Evolutionary conservation across 1,140 invertebrate species (phyloP).

Genomic region (Pantala flavescens): DNA sequence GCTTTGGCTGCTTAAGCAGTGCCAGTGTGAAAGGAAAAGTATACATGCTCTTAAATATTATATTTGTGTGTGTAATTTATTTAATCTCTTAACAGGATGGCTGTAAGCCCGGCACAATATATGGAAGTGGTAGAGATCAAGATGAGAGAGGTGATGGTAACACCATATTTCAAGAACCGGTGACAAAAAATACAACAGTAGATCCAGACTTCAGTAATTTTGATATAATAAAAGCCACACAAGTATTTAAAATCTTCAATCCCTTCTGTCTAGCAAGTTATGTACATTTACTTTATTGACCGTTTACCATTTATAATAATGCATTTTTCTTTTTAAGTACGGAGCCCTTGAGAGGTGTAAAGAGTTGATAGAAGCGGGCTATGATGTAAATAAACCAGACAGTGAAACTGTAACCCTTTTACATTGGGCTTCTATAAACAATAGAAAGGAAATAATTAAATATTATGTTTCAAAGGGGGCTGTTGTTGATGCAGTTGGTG

Average conservation of each 20-base stretch:
- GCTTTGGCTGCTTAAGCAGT: too few relatives aligned
- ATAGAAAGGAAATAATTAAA: slow-evolving; percentile 82
- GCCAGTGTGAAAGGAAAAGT: too few relatives aligned
- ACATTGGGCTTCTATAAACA: slow-evolving; percentile 99
- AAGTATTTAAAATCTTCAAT: slow-evolving; percentile 34
- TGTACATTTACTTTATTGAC: background rate
- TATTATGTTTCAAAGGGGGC: slow-evolving; percentile 82
- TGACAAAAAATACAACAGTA: slow-evolving; percentile 27
- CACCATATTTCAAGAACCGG: slow-evolving; percentile 35
- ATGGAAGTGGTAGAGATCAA: slow-evolving; percentile 22
- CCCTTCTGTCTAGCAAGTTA: slow-evolving; percentile 16
- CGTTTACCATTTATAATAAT: background rate
- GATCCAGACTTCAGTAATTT: slow-evolving; percentile 68
- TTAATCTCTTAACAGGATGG: slow-evolving; percentile 23
- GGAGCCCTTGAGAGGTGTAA: slow-evolving; percentile 72
- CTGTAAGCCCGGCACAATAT: slow-evolving; percentile 26
- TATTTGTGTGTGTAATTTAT: too few relatives aligned
- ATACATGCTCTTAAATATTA: too few relatives aligned
- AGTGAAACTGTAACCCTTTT: slow-evolving; percentile 88
- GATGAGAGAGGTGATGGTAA: slow-evolving; percentile 31
- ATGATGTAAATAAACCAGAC: slow-evolving; percentile 83
- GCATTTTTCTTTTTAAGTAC: slow-evolving; percentile 47
- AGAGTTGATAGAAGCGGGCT: slow-evolving; percentile 77
- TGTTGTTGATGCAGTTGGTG: slow-evolving; percentile 85
- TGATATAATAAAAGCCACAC: slow-evolving; percentile 90